Evolutionary conservation across 2,888 invertebrate species (phyloP).

Genomic region (Apamea anceps): DNA sequence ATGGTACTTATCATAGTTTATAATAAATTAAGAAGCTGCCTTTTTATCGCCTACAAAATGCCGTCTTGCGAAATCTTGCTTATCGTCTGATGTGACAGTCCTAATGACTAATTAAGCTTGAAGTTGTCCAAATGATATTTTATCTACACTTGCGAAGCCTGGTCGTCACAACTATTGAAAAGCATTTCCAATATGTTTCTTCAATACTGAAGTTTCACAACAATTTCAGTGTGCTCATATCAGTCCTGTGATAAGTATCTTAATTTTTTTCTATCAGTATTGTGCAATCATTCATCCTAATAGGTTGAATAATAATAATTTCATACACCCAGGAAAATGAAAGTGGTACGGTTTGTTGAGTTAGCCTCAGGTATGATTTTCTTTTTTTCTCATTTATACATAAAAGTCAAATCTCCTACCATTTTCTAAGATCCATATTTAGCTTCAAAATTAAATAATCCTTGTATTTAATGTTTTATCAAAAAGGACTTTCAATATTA

Average conservation of each 20-base stretch:
- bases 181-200: slow-evolving; percentile 18
- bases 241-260: not conserved
- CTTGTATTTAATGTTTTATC: not conserved
- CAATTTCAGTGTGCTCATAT: slow-evolving; percentile 13
- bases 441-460: not conserved
- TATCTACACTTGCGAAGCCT: slow-evolving; percentile 24
- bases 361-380: not conserved
- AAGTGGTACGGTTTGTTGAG: not conserved
- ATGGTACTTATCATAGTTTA: not conserved
- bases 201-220: slow-evolving; percentile 35
- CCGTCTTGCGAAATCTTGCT: not conserved
- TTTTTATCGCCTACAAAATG: slow-evolving; percentile 4
- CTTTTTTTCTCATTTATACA: not conserved
- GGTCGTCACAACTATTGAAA: slow-evolving; percentile 18
- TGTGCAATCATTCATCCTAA: slow-evolving; percentile 13
- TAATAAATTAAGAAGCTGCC: not conserved
- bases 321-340: not conserved
- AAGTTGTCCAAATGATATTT: not conserved
- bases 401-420: not conserved
- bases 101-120: not conserved
- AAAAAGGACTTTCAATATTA: not conserved
- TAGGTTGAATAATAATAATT: slow-evolving; percentile 17
- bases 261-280: slow-evolving; percentile 16
- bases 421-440: not conserved
- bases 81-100: not conserved